A percentile compares a stretch with the other conserved stretches of the same genome.
These are phyloP conservation scores for Taphrorychus bicolor DNA, from an alignment of 2,888 invertebrate species.

Conservation along the genomic window DNA sequence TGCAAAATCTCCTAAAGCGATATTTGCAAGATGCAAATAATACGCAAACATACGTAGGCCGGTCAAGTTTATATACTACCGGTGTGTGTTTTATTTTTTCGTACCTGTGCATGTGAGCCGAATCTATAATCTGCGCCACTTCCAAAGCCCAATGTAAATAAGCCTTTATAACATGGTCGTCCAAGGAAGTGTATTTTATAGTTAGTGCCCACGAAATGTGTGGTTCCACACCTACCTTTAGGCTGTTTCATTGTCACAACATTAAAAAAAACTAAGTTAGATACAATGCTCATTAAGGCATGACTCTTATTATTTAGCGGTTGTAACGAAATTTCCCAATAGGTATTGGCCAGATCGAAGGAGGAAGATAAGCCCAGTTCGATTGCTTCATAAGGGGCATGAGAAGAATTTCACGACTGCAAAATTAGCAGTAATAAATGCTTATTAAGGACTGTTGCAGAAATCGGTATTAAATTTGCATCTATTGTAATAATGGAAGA, in stretches of 20 bases:
- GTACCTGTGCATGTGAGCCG: slow-evolving; percentile 4
- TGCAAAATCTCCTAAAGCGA: slow-evolving; percentile 15
- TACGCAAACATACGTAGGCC: slow-evolving; percentile 12
- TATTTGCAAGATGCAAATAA: slow-evolving; percentile 20
- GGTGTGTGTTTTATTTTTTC: slow-evolving; percentile 9
- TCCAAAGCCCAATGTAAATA: slow-evolving; percentile 26
- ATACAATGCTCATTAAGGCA: not conserved
- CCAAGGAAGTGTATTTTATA: slow-evolving; percentile 31
- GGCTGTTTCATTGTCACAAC: not conserved
- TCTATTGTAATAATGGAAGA: not conserved
- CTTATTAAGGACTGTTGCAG: slow-evolving; percentile 1
- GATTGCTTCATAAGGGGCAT: not conserved
- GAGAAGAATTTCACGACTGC: not conserved
- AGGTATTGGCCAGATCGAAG: not conserved
- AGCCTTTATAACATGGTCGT: slow-evolving; percentile 17
- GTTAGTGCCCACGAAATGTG: not conserved
- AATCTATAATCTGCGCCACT: slow-evolving; percentile 16
- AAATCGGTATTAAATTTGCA: slow-evolving; percentile 3
- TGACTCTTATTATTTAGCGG: not conserved
- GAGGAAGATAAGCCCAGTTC: slow-evolving; percentile 3
- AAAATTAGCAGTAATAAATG: slow-evolving; percentile 5
- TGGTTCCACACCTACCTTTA: not conserved
- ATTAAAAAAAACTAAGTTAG: not conserved
- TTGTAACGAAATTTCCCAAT: slow-evolving; percentile 4
- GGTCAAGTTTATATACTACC: slow-evolving; percentile 14